These are phyloP conservation scores for Micropterix aruncella DNA, from an alignment of 2,888 invertebrate genomes.

Conservation along the genomic window DNA sequence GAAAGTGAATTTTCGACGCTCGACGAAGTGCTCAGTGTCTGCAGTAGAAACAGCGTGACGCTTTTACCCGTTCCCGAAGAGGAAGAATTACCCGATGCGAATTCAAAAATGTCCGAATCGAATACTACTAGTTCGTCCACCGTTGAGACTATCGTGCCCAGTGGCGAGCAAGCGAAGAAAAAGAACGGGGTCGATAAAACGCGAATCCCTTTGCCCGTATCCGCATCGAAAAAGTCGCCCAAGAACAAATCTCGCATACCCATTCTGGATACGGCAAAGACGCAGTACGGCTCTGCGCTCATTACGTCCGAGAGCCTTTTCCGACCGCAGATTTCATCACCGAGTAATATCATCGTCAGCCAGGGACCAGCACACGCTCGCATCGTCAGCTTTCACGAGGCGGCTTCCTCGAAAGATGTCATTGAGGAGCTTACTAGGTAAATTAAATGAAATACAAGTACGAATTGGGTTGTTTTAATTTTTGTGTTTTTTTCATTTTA, in stretches of 20 bases:
- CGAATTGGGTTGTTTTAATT: not conserved
- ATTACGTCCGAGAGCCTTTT: conserved; percentile 14
- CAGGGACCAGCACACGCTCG: conserved; percentile 36
- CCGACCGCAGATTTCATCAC: conserved; percentile 11
- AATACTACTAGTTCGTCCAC: conserved; percentile 54
- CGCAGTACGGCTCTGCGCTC: conserved; percentile 10
- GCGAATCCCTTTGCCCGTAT: conserved; percentile 35
- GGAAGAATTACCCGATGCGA: conserved; percentile 41
- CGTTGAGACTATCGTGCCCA: conserved; percentile 56
- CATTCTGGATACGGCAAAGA: conserved; percentile 21
- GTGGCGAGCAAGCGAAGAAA: conserved; percentile 35
- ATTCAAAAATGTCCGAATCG: conserved; percentile 48
- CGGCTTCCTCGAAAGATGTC: conserved; percentile 61
- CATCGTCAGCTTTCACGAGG: conserved; percentile 55
- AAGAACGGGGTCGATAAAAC: conserved; percentile 41
- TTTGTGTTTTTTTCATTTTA: not conserved
- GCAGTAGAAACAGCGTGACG: conserved; percentile 29
- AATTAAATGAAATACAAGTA: conserved; percentile 9
- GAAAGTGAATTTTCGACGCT: conserved; percentile 30
- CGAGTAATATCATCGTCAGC: conserved; percentile 31
- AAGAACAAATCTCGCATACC: conserved; percentile 30
- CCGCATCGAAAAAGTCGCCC: conserved; percentile 31
- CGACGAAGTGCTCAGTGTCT: conserved; percentile 32
- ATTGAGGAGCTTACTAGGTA: conserved; percentile 57
- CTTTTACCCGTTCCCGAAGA: conserved; percentile 48